A percentile compares a stretch with the other conserved stretches of the same genome.
These are phyloP conservation scores for Carterocephalus palaemon DNA, from an alignment of 2,888 invertebrate species.

Conservation along the genomic window DNA sequence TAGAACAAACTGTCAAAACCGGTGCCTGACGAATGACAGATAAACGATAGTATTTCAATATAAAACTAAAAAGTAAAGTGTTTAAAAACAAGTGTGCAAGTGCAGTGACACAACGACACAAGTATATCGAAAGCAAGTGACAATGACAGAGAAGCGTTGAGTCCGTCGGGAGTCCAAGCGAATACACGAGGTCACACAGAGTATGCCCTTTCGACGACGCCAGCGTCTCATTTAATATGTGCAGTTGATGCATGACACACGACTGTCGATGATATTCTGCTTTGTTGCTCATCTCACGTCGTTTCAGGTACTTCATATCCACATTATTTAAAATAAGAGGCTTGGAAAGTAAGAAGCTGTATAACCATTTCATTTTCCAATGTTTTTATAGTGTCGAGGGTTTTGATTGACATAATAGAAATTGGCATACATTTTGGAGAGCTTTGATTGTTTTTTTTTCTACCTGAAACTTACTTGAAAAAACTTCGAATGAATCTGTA, in stretches of 20 bases:
- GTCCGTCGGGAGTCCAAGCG: conserved; percentile 44
- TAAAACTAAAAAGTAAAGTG: conserved; percentile 16
- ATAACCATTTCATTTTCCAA: too few species aligned
- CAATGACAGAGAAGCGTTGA: conserved; percentile 36
- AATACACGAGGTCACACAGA: conserved; percentile 43
- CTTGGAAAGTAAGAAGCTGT: too few species aligned
- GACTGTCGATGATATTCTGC: conserved; percentile 78
- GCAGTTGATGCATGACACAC: conserved; percentile 69
- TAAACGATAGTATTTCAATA: background rate
- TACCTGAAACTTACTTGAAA: too few species aligned
- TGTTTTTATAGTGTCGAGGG: too few species aligned
- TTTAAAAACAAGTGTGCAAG: conserved; percentile 12
- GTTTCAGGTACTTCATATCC: conserved; percentile 66
- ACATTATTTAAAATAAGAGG: too few species aligned
- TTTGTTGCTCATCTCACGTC: conserved; percentile 75
- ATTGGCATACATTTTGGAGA: too few species aligned
- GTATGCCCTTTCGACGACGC: conserved; percentile 65
- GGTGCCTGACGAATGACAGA: too few species aligned
- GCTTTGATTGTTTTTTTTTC: too few species aligned
- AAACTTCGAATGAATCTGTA: too few species aligned
- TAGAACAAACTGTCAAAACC: too few species aligned
- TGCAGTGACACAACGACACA: conserved; percentile 8
- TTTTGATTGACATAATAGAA: too few species aligned
- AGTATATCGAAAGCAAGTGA: conserved; percentile 36
- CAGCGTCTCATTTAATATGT: conserved; percentile 64